Percentiles rank a stretch among this genome's conserved stretches.
Conservation (phyloP, 2,888 invertebrate genomes). For the Abrostola tripartita region DNA sequence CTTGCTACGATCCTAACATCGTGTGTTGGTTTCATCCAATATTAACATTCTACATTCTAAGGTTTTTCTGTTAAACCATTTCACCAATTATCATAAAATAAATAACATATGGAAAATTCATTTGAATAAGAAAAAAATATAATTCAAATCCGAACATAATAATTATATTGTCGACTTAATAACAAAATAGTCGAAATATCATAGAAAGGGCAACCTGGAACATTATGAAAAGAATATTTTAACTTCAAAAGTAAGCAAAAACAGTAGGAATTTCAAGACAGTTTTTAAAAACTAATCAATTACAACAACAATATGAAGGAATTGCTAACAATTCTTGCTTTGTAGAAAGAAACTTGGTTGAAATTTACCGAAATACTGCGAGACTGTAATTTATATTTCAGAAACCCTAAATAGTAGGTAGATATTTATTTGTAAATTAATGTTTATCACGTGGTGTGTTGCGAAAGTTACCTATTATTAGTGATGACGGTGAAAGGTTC, state of each 20-base stretch:
- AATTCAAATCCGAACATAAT: too few relatives aligned
- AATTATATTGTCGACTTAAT: too few relatives aligned
- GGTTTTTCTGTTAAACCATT: too few relatives aligned
- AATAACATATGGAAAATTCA: too few relatives aligned
- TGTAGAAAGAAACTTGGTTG: conserved; percentile 8
- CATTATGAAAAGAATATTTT: background rate
- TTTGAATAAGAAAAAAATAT: too few relatives aligned
- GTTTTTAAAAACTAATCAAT: conserved; percentile 36
- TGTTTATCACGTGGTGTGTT: conserved; percentile 1
- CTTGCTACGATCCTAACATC: too few relatives aligned
- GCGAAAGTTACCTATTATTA: background rate
- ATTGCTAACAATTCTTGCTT: conserved; percentile 7
- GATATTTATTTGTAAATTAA: background rate
- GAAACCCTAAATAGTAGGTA: background rate
- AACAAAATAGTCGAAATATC: background rate
- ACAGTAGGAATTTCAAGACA: background rate
- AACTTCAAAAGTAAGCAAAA: background rate
- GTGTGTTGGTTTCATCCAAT: too few relatives aligned
- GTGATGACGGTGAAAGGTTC: too few relatives aligned
- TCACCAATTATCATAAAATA: too few relatives aligned
- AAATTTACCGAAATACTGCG: background rate
- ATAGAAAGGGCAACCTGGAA: background rate
- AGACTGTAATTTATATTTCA: conserved; percentile 2
- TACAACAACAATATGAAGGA: conserved; percentile 23
- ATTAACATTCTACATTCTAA: too few relatives aligned